These are phyloP conservation scores for Dendrocopos noguchii DNA, from an alignment of 2,113 vertebrate genomes.

Conservation along the genomic window DNA sequence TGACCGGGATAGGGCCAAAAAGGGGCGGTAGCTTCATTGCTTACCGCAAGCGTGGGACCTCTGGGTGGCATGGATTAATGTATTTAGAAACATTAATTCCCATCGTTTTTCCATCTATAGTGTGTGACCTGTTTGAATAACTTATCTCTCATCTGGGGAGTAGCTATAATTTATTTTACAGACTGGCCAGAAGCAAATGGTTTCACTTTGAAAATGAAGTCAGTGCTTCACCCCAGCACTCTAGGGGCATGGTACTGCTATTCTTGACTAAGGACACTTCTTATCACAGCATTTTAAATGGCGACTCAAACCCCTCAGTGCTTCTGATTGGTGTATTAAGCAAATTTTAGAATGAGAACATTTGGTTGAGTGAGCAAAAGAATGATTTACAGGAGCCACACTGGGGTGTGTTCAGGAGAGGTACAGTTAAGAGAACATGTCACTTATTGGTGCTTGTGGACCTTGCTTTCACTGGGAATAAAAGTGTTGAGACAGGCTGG, in stretches of 20 bases:
- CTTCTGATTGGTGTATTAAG: neutral
- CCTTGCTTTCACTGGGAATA: neutral
- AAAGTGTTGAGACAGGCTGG: neutral
- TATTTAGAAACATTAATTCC: rapidly evolving
- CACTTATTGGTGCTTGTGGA: neutral
- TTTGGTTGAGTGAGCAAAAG: neutral
- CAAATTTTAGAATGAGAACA: neutral
- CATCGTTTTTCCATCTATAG: rapidly evolving
- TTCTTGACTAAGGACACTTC: neutral
- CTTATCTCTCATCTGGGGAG: rapidly evolving
- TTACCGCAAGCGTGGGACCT: neutral
- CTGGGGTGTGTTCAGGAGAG: neutral
- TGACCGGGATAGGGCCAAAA: neutral
- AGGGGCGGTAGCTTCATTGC: neutral
- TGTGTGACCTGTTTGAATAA: neutral
- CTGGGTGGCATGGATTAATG: neutral
- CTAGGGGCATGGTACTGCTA: rapidly evolving
- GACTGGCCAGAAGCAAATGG: neutral
- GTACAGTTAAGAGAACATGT: neutral
- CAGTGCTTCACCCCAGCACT: no score
- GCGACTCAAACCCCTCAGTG: rapidly evolving
- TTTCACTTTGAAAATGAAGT: neutral
- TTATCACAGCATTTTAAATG: neutral
- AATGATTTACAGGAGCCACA: neutral
- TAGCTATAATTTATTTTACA: neutral